These are phyloP conservation scores for Menidia beryllina DNA, from an alignment of 2,113 vertebrate genomes.

Conservation along the genomic window DNA sequence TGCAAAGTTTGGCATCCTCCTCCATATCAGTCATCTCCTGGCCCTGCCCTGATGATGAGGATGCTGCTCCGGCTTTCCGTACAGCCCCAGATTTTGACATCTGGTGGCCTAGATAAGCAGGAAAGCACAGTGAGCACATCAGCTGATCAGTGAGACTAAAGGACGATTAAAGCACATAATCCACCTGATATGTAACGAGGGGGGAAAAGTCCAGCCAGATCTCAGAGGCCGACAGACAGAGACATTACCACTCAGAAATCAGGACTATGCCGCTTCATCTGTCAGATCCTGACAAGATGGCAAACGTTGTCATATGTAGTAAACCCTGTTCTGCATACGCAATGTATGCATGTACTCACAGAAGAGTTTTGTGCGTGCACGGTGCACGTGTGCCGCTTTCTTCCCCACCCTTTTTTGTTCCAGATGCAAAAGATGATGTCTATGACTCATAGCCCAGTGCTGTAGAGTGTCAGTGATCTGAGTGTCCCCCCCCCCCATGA, in stretches of 20 bases:
- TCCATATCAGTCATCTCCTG: slow-evolving; percentile 45
- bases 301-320: not conserved
- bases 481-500: slow-evolving; percentile 49
- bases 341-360: not conserved
- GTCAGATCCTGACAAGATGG: slow-evolving; percentile 14
- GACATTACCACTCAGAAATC: slow-evolving; percentile 21
- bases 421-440: slow-evolving; percentile 53
- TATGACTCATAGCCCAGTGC: slow-evolving; percentile 70
- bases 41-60: slow-evolving; percentile 14
- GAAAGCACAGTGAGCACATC: slow-evolving; percentile 65
- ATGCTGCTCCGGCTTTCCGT: slow-evolving; percentile 31
- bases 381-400: slow-evolving; percentile 7
- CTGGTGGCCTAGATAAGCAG: slow-evolving; percentile 76
- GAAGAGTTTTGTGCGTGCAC: not conserved
- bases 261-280: slow-evolving; percentile 31
- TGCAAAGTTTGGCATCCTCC: slow-evolving; percentile 32
- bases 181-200: slow-evolving; percentile 67
- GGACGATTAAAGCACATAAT: slow-evolving; percentile 68
- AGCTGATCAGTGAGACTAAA: slow-evolving; percentile 59
- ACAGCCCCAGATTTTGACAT: slow-evolving; percentile 66
- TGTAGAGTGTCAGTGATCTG: slow-evolving; percentile 65
- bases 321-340: not conserved
- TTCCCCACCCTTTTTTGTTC: slow-evolving; percentile 39
- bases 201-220: slow-evolving; percentile 35
- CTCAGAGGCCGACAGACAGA: slow-evolving; percentile 21